Conservation (phyloP, 2,113 vertebrate species). For the Conger conger region DNA sequence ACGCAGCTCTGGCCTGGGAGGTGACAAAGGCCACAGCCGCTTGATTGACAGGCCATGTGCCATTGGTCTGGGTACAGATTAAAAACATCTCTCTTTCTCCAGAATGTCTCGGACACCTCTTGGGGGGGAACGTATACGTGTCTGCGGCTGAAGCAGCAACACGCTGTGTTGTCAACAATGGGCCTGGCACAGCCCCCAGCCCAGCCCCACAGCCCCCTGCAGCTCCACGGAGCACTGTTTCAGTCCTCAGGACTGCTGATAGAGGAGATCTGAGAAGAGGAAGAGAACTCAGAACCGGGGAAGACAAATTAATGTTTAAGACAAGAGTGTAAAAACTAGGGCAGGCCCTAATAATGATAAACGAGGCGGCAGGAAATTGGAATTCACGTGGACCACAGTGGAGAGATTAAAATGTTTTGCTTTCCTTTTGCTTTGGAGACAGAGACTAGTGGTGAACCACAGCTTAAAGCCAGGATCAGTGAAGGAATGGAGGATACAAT, state of each 20-base stretch:
- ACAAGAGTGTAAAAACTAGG: constrained; percentile 31
- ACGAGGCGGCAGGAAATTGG: constrained; percentile 16
- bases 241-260: background rate
- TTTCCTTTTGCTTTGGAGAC: constrained; percentile 16
- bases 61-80: background rate
- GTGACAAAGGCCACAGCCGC: background rate
- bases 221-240: background rate
- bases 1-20: background rate
- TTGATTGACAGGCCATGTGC: background rate
- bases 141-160: background rate
- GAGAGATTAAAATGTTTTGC: constrained; percentile 29
- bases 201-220: background rate
- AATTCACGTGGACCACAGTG: constrained; percentile 36
- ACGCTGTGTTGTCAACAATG: background rate
- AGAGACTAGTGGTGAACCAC: constrained; percentile 26
- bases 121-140: background rate
- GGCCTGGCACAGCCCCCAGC: background rate
- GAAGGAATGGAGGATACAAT: background rate
- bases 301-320: constrained; percentile 33
- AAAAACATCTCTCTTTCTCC: background rate
- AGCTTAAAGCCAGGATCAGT: background rate
- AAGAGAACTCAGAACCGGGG: constrained; percentile 23
- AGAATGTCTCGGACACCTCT: background rate
- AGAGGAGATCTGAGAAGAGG: background rate
- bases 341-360: constrained; percentile 41